Conservation (phyloP, 1,140 invertebrate species). For the Tetramorium parvispinum region DNA sequence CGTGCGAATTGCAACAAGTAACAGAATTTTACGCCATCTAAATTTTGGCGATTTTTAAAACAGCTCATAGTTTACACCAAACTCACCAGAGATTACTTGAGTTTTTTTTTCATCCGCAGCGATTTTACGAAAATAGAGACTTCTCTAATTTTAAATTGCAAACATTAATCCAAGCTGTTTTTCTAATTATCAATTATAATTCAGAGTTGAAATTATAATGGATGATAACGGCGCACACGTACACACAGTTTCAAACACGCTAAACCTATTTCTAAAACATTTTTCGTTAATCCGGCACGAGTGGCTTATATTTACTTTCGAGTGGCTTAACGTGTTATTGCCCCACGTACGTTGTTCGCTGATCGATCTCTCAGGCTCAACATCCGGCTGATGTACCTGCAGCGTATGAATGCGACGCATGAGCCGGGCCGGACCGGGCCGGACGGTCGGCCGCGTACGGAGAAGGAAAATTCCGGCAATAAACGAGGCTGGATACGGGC, state of each 20-base stretch:
- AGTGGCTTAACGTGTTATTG: conserved; percentile 34
- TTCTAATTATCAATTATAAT: neutral
- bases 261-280: neutral
- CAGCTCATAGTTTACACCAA: neutral
- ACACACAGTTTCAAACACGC: neutral
- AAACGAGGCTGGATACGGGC: conserved; percentile 69
- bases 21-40: neutral
- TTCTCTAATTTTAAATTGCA: neutral
- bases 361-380: conserved; percentile 4
- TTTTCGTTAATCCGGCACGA: neutral
- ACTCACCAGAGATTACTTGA: neutral
- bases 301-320: neutral
- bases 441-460: conserved; percentile 17
- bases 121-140: neutral
- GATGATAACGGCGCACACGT: neutral
- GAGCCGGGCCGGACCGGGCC: conserved; percentile 42
- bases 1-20: neutral
- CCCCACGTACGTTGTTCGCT: conserved; percentile 2
- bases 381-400: conserved; percentile 46
- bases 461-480: conserved; percentile 74
- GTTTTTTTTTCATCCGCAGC: neutral
- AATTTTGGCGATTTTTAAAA: neutral
- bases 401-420: conserved; percentile 61
- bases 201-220: neutral
- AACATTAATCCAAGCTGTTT: neutral